Evolutionary conservation across 2,888 invertebrate species (phyloP), one percentile per base, ranked within the genome.

Genomic region (Metellina segmentata): DNA sequence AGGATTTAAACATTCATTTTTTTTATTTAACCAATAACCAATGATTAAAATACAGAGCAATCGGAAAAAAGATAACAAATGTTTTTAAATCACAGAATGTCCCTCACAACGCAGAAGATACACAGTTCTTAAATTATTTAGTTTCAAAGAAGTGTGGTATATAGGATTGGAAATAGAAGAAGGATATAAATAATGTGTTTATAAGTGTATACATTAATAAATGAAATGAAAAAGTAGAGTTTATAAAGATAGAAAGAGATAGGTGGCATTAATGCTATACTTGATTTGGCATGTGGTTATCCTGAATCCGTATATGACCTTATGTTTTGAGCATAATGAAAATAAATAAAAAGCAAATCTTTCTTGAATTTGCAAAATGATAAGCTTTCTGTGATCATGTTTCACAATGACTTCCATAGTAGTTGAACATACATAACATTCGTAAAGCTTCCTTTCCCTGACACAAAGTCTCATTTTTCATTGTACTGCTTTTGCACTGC

Each of bases 21-120:
- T 19, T 86, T 86, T 86, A 86, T 86, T 86, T 49, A 86, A 69
- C 85, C 78, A 70, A 51, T 11, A 86, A 78, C 78, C 85, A 78
- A 75, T 13, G 51, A 11, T 52, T 19, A 83, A 20, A 74, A 72
- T 53, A 53, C 20, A 61, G 13, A 85, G 34, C 34, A 0, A 48
- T n/a, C 74, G 52, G 6, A 83, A 7, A 74, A 52, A 4, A 20
- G 20, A 61, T 61, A 61, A 61, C 11, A 83, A n/a, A 61, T 52
- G 34, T 34, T 53, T 69, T 19, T 9, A 19, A 11, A 82, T 82
- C 72, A 82, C 82, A 82, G 82, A 51, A 70, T 19, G n/a, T 49
- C 20, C 52, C 7, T 52, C 51, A 13, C 48, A 48, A 19, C 72
- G 72, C 51, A n/a, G 19, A 16, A 52, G 7, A 69, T n/a, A 34